Base-by-base conservation (phyloP, 2,113 vertebrate species). In the Larimichthys crocea region DNA sequence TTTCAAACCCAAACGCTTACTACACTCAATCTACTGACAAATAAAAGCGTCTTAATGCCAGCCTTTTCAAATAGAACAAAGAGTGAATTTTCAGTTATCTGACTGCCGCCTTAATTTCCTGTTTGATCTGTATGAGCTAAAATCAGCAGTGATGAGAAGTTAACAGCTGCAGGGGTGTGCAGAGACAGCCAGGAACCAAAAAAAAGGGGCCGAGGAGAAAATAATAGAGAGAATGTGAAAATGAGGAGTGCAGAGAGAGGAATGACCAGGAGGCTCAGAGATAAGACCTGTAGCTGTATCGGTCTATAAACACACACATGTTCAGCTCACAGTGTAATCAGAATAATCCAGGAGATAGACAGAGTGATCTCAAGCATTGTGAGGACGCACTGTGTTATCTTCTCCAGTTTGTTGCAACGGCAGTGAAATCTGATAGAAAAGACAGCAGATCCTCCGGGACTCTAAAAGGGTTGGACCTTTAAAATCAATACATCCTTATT, bases 211-310 rank as follows among this genome's bases (percentile, higher is more conserved):
- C 26, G 57, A 57, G n/a, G 26, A 68, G n/a, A 59, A 40, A 67
- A 79, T 31, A 48, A 77, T 40, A 46, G 50, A 48, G 57, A 75
- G 52, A 53, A 49, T 10, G 59, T 65, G 71, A 85, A 73, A 57
- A 82, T 60, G 64, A 73, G 65, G 71, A 83, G 46, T 61, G 83
- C 59, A 76, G 64, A 63, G 53, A 60, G 68, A 55, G 29, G 62
- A 29, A 71, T 6, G 78, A 67, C 17, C 66, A 80, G 74, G n/a
- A 80, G 69, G 61, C 55, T 61, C 42, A 8, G 77, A 87, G 92
- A 88, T 89, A 91, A 87, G 79, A 84, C 64, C 42, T 69, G 59
- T 81, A 75, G 75, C 76, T 73, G 89, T 88, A 90, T 89, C 92
- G 60, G 60, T 62, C 59, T 24, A 64, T 71, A 79, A 59, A 79